These are phyloP conservation scores for Lypha dubia DNA, from an alignment of 2,888 invertebrate species.

Conservation along the genomic window DNA sequence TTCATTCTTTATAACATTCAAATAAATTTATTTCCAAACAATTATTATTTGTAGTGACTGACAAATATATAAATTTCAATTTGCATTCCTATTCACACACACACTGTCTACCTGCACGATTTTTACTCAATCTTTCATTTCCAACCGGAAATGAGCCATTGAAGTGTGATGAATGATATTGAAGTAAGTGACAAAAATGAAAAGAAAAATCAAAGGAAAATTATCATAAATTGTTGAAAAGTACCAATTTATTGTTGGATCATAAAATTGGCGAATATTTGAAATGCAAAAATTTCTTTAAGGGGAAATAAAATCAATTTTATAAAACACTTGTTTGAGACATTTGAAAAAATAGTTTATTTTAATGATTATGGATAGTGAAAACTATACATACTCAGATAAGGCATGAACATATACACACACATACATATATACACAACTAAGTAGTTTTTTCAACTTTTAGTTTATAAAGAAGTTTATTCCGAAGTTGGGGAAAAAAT, in stretches of 20 bases:
- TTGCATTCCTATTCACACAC: not conserved
- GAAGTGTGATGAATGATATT: conserved; percentile 39
- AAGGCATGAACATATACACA: too few relatives aligned
- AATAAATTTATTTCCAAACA: conserved; percentile 15
- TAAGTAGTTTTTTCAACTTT: too few relatives aligned
- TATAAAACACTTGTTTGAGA: too few relatives aligned
- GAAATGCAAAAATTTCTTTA: not conserved
- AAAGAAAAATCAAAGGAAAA: conserved; percentile 32
- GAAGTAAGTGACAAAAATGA: conserved; percentile 26
- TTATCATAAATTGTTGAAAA: conserved; percentile 36
- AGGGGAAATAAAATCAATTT: too few relatives aligned
- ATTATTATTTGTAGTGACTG: conserved; percentile 30
- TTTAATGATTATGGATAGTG: too few relatives aligned
- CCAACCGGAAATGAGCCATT: conserved; percentile 53
- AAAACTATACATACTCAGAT: too few relatives aligned
- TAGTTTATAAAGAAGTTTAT: too few relatives aligned
- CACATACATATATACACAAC: too few relatives aligned
- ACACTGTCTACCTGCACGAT: not conserved
- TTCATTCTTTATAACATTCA: not conserved
- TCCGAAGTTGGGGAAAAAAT: too few relatives aligned
- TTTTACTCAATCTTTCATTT: conserved; percentile 7
- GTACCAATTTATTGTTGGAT: conserved; percentile 45
- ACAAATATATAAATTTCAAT: conserved; percentile 7
- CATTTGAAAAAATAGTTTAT: too few relatives aligned
- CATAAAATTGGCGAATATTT: not conserved